Conservation (phyloP, 2,113 vertebrate genomes). For the Casuarius casuarius region DNA sequence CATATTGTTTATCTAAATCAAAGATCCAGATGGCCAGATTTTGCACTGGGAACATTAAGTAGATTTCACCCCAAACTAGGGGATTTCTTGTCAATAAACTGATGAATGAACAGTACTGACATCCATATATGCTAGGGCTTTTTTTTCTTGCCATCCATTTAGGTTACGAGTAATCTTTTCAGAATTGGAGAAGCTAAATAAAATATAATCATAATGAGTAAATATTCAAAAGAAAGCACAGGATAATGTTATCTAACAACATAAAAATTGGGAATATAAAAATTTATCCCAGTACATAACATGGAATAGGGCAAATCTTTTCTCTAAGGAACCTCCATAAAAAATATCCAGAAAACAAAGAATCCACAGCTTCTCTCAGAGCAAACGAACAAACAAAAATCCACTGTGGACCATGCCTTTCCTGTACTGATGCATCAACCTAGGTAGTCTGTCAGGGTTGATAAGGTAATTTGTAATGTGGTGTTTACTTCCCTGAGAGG, state of each 20-base stretch:
- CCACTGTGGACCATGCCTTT: background rate
- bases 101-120: background rate
- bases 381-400: background rate
- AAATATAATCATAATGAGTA: background rate
- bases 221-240: background rate
- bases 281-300: accelerated
- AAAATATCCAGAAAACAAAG: background rate
- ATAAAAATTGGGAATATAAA: background rate
- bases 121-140: background rate
- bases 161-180: background rate
- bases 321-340: background rate
- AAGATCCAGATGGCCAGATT: background rate
- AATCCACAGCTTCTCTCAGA: background rate
- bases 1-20: background rate
- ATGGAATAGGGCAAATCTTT: background rate
- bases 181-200: background rate
- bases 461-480: background rate
- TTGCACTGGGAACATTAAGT: background rate
- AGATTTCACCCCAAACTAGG: background rate
- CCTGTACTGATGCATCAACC: background rate
- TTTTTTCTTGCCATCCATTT: background rate
- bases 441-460: background rate
- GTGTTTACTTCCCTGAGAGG: background rate
- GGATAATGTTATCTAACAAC: background rate
- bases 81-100: background rate